Base-by-base conservation (phyloP, 2,888 invertebrate species). In the Drosophila incognita region DNA sequence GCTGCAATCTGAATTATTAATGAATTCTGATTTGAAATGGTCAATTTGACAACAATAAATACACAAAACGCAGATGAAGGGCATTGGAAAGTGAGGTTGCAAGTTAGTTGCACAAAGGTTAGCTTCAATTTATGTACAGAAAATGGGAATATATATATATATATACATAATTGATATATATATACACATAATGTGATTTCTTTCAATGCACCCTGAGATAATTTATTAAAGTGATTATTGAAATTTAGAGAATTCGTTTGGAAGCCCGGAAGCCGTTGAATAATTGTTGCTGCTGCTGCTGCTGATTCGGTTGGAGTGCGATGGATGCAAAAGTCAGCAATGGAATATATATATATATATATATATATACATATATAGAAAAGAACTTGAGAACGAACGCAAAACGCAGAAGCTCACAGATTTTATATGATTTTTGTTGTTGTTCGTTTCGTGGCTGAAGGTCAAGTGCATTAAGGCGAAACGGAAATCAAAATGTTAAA, bases 401-500 rank as follows among this genome's bases (percentile, higher is more conserved):
- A 2, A 35, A 65, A 66, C 27, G 24, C 48, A 38, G 40, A 66
- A 69, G 36, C 40, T 42, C 36, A 42, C 42, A 49, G 53, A 62
- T 53, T 54, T 66, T 27, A 21, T 57, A 58, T 67, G 46, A 27
- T 69, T 49, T 35, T 38, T 56, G 61, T 40, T 33, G 56, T 33
- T 65, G 54, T 36, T 53, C 27, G 60, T n/a, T 64, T 52, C 53
- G 27, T 59, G 74, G 69, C 61, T 75, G 84, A 85, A 89, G 85
- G 85, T 85, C 89, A 85, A 87, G 89, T 89, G 89, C 89, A 89
- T 89, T 89, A 89, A 87, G 85, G 89, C 84, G 89, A 86, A 84
- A 88, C 84, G 89, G 84, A 88, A 84, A 86, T 88, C 74, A 84
- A 81, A 88, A 88, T 88, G 83, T 76, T 80, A 79, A 85, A 79